Evolutionary conservation across 1,140 invertebrate genomes (phyloP), one percentile per base, ranked within the genome.

Genomic region (Drosophila biarmipes): DNA sequence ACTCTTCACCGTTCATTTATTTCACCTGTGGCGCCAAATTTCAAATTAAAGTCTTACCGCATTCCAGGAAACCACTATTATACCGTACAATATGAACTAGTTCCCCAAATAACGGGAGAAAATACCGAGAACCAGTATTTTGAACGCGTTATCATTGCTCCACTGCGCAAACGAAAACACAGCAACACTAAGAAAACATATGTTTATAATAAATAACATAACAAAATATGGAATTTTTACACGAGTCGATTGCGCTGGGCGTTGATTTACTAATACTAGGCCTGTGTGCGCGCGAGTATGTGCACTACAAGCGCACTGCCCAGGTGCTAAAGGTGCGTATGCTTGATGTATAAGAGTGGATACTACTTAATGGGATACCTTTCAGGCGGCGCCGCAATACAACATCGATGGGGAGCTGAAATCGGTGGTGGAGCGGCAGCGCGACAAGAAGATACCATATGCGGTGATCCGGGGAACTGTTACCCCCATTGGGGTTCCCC

Each of bases 391-490:
- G 17, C 95, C 95, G 43, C 93, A 95, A 51, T 89, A 95, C 21
- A 94, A 95, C 54, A 93, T 96, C 61, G 94, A 96, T 74, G 81
- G 92, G 46, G 92, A 95, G 45, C 90, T 96, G 6, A 93, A 93
- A 49, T 92, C 94, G 17, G 92, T 95, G 67, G 90, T 96, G 7
- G 90, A 93, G 21, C 93, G 94, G 45, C 93, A 94, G 64, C 91
- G 93, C 11, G 93, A 94, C 58, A 93, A 94, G 63, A 95, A 94
- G 80, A 93, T 96, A 71, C 93, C 94, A 12, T 96, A 96, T 93
- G 94, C 95, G 27, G 95, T 95, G 10, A 93, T 96, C 31, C 92
- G 95, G 45, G 96, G 96, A 6, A 93, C 94, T 10, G 95, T 97
- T 0, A 95, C 95, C 81, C 94, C 96, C 2, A 92, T 97, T 14